A percentile compares a stretch with the other conserved stretches of the same genome.
phyloP scores from a whole-genome alignment of 1,140 invertebrate genomes.

The Zaprionus lachaisei region DNA sequence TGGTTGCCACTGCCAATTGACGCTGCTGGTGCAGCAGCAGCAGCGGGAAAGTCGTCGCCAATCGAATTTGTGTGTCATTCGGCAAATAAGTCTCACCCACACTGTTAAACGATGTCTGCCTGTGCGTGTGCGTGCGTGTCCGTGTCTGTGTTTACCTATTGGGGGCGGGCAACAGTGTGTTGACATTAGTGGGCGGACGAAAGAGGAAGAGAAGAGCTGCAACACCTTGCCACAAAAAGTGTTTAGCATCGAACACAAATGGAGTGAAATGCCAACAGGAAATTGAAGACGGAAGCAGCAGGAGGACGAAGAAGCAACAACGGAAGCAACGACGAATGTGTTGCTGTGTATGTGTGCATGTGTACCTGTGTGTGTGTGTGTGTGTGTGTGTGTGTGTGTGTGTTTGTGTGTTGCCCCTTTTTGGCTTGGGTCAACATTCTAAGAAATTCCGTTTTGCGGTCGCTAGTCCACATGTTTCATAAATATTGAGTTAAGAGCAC shows the following conservation, averaged over 20 bases:
- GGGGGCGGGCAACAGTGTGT: background rate
- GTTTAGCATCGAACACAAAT: conserved; percentile 52
- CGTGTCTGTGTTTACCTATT: conserved; percentile 14
- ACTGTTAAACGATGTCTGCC: background rate
- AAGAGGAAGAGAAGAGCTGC: background rate
- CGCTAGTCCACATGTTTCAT: conserved; percentile 6
- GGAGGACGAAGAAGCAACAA: background rate
- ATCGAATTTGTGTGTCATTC: conserved; percentile 74
- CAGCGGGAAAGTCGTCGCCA: conserved; percentile 46
- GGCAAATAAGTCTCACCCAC: conserved; percentile 57
- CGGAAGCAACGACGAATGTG: background rate
- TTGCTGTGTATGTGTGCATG: background rate
- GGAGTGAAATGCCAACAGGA: conserved; percentile 59
- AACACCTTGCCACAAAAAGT: conserved; percentile 30
- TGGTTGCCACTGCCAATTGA: conserved; percentile 22
- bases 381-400: background rate
- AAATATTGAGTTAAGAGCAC: conserved; percentile 7
- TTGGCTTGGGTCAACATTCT: conserved; percentile 14
- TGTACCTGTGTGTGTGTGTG: background rate
- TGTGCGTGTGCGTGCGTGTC: conserved; percentile 2
- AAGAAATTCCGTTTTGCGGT: conserved; percentile 9
- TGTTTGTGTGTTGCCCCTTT: conserved; percentile 2
- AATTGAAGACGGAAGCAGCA: conserved; percentile 50
- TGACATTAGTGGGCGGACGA: background rate
- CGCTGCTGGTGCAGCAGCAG: conserved; percentile 12